These are phyloP conservation scores for Pachycephala philippinensis DNA, from an alignment of 2,113 vertebrate genomes.

Conservation along the genomic window DNA sequence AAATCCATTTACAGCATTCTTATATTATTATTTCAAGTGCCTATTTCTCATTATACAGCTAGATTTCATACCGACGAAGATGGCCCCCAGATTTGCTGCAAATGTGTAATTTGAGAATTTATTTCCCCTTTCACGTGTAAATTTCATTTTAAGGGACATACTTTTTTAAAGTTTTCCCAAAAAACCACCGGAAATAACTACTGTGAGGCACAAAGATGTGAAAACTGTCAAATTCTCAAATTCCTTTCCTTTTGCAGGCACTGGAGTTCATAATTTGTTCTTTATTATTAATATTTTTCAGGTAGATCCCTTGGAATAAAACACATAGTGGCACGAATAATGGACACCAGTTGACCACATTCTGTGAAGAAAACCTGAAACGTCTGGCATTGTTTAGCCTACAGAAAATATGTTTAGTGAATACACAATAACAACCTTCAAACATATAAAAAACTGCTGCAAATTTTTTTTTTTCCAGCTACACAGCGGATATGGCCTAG, in stretches of 20 bases:
- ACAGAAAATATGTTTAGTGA: background rate
- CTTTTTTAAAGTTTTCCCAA: background rate
- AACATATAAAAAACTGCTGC: background rate
- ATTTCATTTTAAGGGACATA: background rate
- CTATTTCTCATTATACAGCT: background rate
- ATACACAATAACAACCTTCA: background rate
- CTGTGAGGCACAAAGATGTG: background rate
- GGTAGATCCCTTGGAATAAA: background rate
- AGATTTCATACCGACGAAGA: background rate
- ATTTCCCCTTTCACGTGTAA: background rate
- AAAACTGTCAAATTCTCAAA: background rate
- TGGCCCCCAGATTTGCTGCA: background rate
- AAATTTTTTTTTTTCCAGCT: background rate
- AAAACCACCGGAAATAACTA: background rate
- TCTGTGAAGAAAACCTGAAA: background rate
- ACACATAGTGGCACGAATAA: background rate
- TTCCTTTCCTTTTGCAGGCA: background rate
- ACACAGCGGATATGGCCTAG: background rate
- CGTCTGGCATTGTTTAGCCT: background rate
- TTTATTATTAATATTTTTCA: background rate
- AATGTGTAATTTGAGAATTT: background rate
- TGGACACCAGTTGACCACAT: background rate
- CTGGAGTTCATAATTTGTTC: background rate
- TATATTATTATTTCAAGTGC: background rate
- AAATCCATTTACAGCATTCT: background rate